These are phyloP conservation scores for Phoxinus dragarum DNA, from an alignment of 2,797 vertebrate species.

Conservation along the genomic window DNA sequence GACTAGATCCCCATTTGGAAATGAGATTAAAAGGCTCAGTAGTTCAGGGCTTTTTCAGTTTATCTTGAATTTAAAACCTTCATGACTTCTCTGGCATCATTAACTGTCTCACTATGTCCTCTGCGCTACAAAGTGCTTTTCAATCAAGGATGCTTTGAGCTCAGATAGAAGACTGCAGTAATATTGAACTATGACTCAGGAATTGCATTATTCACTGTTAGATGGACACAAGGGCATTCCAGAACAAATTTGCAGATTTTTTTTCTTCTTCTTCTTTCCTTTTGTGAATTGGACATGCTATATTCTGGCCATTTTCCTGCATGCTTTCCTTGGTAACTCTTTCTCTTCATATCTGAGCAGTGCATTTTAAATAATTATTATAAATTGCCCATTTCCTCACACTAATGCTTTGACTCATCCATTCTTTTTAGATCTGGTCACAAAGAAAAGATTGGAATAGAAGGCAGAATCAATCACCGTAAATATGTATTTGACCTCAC, in stretches of 20 bases:
- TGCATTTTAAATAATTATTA: constrained; percentile 46
- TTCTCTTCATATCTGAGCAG: not conserved
- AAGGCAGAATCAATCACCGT: constrained; percentile 49
- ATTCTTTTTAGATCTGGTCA: constrained; percentile 51
- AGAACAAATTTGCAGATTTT: not conserved
- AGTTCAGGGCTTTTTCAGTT: constrained; percentile 66
- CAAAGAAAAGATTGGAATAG: constrained; percentile 43
- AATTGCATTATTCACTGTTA: constrained; percentile 8
- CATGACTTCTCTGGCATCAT: constrained; percentile 50
- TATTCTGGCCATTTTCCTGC: not conserved
- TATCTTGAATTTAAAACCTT: constrained; percentile 39
- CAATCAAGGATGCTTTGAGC: constrained; percentile 28
- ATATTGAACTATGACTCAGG: constrained; percentile 30
- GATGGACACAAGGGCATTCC: constrained; percentile 18
- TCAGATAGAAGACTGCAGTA: constrained; percentile 10
- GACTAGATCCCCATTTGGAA: constrained; percentile 76
- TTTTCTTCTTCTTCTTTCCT: not conserved
- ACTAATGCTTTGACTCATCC: constrained; percentile 44
- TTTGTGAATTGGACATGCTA: not conserved
- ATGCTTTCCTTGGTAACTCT: not conserved
- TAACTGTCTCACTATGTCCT: constrained; percentile 60
- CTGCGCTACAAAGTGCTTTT: constrained; percentile 42
- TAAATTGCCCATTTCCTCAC: constrained; percentile 35
- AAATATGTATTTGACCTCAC: constrained; percentile 56
- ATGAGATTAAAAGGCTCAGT: constrained; percentile 71